These are phyloP conservation scores for Lepilemur septentrionalis DNA, from an alignment of 2,797 vertebrate species.

Conservation along the genomic window DNA sequence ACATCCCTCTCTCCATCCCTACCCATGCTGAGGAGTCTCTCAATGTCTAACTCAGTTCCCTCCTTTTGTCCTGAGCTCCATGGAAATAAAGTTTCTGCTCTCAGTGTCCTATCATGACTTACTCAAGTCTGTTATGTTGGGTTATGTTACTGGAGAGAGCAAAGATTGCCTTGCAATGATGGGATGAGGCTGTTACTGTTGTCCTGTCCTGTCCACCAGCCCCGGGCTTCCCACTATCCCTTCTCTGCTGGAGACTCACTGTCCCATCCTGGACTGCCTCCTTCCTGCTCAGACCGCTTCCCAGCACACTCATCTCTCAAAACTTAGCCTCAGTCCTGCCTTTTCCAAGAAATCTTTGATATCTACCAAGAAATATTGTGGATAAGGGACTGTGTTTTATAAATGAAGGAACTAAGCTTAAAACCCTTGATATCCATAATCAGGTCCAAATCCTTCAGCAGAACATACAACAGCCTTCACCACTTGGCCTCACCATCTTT, in stretches of 20 bases:
- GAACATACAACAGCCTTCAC: neutral
- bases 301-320: neutral
- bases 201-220: no score
- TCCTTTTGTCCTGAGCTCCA: neutral
- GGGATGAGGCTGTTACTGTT: accelerated
- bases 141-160: neutral
- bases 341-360: neutral
- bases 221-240: no score
- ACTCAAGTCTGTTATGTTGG: neutral
- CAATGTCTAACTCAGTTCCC: neutral
- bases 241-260: neutral
- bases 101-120: accelerated
- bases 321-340: neutral
- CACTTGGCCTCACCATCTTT: no score
- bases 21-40: neutral
- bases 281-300: neutral
- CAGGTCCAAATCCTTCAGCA: neutral
- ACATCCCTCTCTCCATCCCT: neutral
- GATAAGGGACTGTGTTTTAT: neutral
- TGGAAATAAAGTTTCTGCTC: neutral
- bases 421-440: neutral
- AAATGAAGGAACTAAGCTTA: neutral
- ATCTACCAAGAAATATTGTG: neutral
- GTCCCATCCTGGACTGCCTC: neutral
- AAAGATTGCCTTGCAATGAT: neutral